These are phyloP conservation scores for Silurus glanis DNA, from an alignment of 2,113 vertebrate genomes.

Conservation along the genomic window DNA sequence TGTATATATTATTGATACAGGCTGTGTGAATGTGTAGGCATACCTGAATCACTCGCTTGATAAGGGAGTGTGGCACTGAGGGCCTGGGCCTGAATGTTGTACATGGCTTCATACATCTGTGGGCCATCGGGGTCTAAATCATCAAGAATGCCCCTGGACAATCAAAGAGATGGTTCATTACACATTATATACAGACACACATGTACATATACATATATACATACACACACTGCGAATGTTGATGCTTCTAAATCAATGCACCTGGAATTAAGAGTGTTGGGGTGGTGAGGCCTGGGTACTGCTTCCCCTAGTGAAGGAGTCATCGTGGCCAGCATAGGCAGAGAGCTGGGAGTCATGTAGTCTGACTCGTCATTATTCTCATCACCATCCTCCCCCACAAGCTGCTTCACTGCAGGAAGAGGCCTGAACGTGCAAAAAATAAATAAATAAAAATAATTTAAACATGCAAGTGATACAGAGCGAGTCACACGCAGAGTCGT, in stretches of 20 bases:
- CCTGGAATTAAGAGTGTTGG: slow-evolving; percentile 66
- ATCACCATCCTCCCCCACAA: slow-evolving; percentile 72
- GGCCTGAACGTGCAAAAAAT: slow-evolving; percentile 67
- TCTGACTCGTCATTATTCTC: slow-evolving; percentile 87
- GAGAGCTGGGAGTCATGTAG: slow-evolving; percentile 94
- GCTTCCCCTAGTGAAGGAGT: slow-evolving; percentile 43
- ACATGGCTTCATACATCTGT: slow-evolving; percentile 90
- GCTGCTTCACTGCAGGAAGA: slow-evolving; percentile 74
- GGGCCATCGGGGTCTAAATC: slow-evolving; percentile 78
- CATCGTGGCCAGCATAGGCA: slow-evolving; percentile 75
- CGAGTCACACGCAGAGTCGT: not conserved
- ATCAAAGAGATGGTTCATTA: not conserved
- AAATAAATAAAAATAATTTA: not conserved
- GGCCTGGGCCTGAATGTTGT: slow-evolving; percentile 84
- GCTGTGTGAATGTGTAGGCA: slow-evolving; percentile 31
- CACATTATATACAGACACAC: too few relatives aligned
- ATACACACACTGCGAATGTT: not conserved
- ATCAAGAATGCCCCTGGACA: slow-evolving; percentile 63
- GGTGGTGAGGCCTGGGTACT: slow-evolving; percentile 69
- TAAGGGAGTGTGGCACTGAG: slow-evolving; percentile 57
- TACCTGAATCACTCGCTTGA: slow-evolving; percentile 79
- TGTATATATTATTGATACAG: not conserved
- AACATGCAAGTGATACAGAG: not conserved
- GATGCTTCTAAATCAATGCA: slow-evolving; percentile 38
- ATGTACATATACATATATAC: not conserved